Percentiles rank a stretch among this genome's conserved stretches.
Conservation (phyloP, 2,888 invertebrate species). For the Heliconius ethilla region DNA sequence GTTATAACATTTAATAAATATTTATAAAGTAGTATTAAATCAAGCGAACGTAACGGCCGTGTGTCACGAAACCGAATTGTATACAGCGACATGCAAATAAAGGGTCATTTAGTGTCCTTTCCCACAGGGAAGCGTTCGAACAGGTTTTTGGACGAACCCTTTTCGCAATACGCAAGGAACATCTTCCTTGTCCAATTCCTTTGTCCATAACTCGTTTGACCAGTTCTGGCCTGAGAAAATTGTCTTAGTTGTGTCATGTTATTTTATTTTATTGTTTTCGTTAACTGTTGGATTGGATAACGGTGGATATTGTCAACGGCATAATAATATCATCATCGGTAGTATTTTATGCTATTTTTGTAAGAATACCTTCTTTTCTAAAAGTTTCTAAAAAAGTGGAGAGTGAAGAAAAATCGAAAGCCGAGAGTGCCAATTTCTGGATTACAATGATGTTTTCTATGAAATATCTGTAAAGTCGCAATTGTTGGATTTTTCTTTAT, state of each 20-base stretch:
- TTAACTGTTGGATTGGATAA: not conserved
- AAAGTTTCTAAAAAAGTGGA: not conserved
- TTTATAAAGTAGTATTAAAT: not conserved
- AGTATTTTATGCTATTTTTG: not conserved
- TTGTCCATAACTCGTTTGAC: constrained; percentile 77
- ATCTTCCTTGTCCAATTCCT: constrained; percentile 60
- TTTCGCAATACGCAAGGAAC: constrained; percentile 56
- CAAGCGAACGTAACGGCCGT: constrained; percentile 39
- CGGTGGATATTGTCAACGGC: not conserved
- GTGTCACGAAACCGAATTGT: constrained; percentile 47
- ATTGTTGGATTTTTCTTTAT: no score
- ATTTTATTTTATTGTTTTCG: constrained; percentile 19
- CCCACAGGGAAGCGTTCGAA: constrained; percentile 73
- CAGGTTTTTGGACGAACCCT: constrained; percentile 73
- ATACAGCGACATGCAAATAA: constrained; percentile 64
- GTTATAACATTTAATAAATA: not conserved
- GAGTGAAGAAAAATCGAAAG: no score
- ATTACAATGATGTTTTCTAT: no score
- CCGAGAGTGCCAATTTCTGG: no score
- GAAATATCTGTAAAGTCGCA: no score
- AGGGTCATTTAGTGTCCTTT: constrained; percentile 73
- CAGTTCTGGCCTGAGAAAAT: constrained; percentile 66
- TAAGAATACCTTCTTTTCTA: not conserved
- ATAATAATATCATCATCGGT: not conserved
- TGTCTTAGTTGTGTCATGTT: constrained; percentile 21